Base-by-base conservation (phyloP, 2,888 invertebrate species). In the Lithophane leautieri region DNA sequence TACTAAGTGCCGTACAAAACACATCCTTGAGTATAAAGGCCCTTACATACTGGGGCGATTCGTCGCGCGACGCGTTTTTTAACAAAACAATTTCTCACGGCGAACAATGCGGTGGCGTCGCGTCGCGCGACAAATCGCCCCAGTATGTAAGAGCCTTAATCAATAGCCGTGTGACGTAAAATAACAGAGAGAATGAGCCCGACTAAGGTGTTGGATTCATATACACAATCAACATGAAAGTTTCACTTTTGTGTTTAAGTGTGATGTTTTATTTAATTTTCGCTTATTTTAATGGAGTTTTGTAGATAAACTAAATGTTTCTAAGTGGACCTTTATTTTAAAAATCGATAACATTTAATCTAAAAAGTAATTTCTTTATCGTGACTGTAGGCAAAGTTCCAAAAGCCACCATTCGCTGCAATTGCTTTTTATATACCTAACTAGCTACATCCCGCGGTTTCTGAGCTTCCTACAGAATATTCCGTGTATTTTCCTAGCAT, bases 161-260 rank as follows among this genome's bases (percentile, higher is more conserved):
- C 50, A 84, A 84, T 81, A 84, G 84, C 68, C 52, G 60, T 76
- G 68, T 66, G 68, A 54, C 68, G 56, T 68, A 56, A 65, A 84
- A 84, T 76, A 70, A 82, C 70, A 84, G 44, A 62, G 54, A 28
- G 28, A 67, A 54, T 54, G n/a, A 67, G 34, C 16, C 40, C 40
- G 40, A 50, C 70, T 40, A 19, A 71, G 68, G 76, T 82, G 81
- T 82, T 81, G 68, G 68, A 70, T 65, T 71, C 19, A 54, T 79
- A 66, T 12, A 83, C 74, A 83, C 61, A 70, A 56, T 73, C 69
- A 74, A 80, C 61, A 80, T 44, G 34, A 75, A 84, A 84, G 50
- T 67, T 83, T 28, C 28, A 47, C 69, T 70, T 70, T 28, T 58
- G 44, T 58, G 19, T 81, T 70, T 69, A 58, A 71, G 16, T 50